Base-by-base conservation (phyloP, 1,140 invertebrate species). In the Oryctes rhinoceros region DNA sequence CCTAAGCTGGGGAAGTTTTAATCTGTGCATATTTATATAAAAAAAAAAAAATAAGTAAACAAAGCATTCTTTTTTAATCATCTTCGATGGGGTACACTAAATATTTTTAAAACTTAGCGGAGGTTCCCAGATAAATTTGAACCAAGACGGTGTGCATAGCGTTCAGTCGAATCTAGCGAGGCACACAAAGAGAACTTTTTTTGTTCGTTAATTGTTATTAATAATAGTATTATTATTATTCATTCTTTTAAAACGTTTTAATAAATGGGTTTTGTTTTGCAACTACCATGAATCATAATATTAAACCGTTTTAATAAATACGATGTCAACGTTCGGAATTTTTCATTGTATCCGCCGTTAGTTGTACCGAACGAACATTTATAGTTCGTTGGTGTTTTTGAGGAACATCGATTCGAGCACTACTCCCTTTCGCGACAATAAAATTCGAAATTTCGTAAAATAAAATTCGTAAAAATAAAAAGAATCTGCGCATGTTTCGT, bases 61-160 rank as follows among this genome's bases (percentile, higher is more conserved):
- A 44, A 5, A 10, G 5, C 5, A 3, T 44, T 10, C 39, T 44
- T 44, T 44, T 44, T 44, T 44, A 4, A 15, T 4, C 49, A 13
- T 53, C 53, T 59, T 59, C 15, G 53, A 18, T 4, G 53, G 53
- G 53, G 53, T 59, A 59, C 15, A 53, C 11, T 53, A 18, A 18
- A 59, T 18, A 59, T 59, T 59, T 59, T 18, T 18, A 53, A 53
- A 59, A 18, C 53, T 59, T 59, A 59, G 53, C 53, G 53, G 53
- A 59, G 53, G 53, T n/a, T 59, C 5, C 3, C 39, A 5, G 13
- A 59, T 59, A 30, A 30, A 30, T 30, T 30, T 30, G 24, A 30
- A 30, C 53, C 15, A n/a, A 6, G 4, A 18, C 53, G 15, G n/a
- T 6, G 53, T 18, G 15, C 18, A 18, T 7, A 18, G 53, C 18